phyloP scores from a whole-genome alignment of 1,140 invertebrate genomes.

The Wasmannia auropunctata region DNA sequence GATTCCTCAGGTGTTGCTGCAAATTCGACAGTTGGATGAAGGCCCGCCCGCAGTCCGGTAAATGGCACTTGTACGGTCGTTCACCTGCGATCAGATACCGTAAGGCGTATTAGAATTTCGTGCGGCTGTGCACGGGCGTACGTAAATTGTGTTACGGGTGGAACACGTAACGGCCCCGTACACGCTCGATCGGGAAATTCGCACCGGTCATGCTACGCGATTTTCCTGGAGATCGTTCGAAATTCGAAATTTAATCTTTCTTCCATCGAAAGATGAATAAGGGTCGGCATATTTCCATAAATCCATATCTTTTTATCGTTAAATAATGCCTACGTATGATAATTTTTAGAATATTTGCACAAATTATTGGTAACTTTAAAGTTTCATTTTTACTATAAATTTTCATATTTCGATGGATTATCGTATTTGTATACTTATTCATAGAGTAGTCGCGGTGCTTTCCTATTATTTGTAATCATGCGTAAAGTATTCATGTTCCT shows the following conservation, averaged over 20 bases:
- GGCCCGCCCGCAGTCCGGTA: conserved; percentile 97
- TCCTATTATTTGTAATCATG: conserved; percentile 29
- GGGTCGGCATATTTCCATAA: no score
- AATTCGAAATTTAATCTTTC: neutral
- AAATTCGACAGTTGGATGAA: conserved; percentile 99
- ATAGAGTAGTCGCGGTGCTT: neutral
- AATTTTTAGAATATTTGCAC: neutral
- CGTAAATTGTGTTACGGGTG: conserved; percentile 54
- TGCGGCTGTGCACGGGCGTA: conserved; percentile 45
- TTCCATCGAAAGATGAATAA: neutral
- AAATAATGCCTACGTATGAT: no score
- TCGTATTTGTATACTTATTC: neutral
- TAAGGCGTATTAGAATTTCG: conserved; percentile 56
- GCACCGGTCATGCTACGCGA: conserved; percentile 65
- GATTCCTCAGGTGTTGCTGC: conserved; percentile 98
- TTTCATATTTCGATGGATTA: neutral
- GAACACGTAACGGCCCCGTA: conserved; percentile 54
- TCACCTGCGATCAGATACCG: conserved; percentile 91
- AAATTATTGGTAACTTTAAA: neutral
- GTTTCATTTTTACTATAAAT: neutral
- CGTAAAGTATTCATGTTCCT: conserved; percentile 15
- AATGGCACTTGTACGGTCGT: conserved; percentile 98
- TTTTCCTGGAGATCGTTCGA: conserved; percentile 22
- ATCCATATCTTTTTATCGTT: neutral
- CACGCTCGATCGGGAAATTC: conserved; percentile 45